Evolutionary conservation across 2,888 invertebrate genomes (phyloP), one percentile per base, ranked within the genome.

Genomic region (Euzophera pinguis): DNA sequence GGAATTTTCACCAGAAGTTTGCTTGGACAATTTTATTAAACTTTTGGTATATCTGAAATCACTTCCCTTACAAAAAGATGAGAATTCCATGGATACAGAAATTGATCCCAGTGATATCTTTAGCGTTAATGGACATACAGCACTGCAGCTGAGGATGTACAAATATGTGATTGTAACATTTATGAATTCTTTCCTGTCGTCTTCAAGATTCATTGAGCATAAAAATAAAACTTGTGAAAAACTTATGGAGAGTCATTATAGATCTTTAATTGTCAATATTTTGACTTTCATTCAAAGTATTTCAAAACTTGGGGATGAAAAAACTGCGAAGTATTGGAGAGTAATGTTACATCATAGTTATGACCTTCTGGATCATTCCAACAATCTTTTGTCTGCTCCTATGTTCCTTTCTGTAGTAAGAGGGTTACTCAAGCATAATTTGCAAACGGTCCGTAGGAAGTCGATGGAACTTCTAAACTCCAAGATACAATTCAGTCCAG

Each of bases 391-490:
- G 10, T 95, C 97, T 0, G 93, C 95, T 0, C 91, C 93, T 13
- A 93, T 96, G 89, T 97, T 98, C 78, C 81, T 98, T 14, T 90
- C 93, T 38, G 96, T 97, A 0, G 91, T 97, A 0, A 91, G 93
- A 59, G 93, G 94, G 0, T 82, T 99, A 50, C 80, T 95, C 65
- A 91, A 92, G 47, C 95, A 97, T 69, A 92, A 93, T 37, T 75
- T 95, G 16, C 80, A 92, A 10, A 92, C 93, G 5, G 94, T 98
- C 0, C 92, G 95, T 58, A 92, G 95, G 55, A 95, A 97, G 73
- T 93, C 96, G 0, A 91, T 99, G 82, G 98, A 98, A 68, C 81
- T 99, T 37, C 83, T 99, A 0, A 97, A 96, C 66, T 91, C 92
- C 7, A 96, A 97, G 79, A 88, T 98, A 6, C 94, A 95, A 60